These are phyloP conservation scores for Tenthredo notha DNA, from an alignment of 2,888 invertebrate genomes.

Conservation along the genomic window DNA sequence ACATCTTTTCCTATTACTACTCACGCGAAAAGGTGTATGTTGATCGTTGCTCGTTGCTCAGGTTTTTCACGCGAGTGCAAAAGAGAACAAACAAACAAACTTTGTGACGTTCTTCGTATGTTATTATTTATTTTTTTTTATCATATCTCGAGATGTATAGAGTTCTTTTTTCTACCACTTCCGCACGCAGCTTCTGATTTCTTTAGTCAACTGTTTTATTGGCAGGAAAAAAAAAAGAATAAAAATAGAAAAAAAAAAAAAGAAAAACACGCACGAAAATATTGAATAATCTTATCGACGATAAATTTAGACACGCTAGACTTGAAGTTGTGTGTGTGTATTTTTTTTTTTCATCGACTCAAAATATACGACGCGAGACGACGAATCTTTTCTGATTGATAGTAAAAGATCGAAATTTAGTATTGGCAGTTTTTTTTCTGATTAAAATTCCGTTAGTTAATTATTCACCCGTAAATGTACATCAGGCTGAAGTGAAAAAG, in stretches of 20 bases:
- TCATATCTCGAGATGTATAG: not conserved
- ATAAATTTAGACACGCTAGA: not conserved
- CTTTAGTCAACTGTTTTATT: no score
- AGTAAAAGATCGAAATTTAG: not conserved
- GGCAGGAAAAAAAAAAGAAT: no score
- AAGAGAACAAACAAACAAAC: not conserved
- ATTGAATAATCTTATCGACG: not conserved
- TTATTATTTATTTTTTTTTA: not conserved
- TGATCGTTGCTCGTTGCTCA: not conserved
- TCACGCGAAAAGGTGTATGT: not conserved
- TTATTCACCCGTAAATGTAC: not conserved
- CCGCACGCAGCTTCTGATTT: not conserved
- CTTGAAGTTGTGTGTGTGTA: not conserved
- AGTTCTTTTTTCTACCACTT: not conserved
- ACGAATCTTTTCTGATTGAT: not conserved
- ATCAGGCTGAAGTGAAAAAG: no score
- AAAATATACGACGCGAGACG: not conserved
- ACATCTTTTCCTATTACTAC: not conserved
- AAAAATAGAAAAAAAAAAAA: not conserved
- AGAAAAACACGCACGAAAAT: not conserved
- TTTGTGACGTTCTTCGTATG: not conserved
- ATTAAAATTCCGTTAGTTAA: not conserved
- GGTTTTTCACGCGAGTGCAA: not conserved
- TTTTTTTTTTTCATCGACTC: not conserved
- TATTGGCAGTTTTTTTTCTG: not conserved